phyloP scores from a whole-genome alignment of 2,888 invertebrate species.

The Heliconius aoede region DNA sequence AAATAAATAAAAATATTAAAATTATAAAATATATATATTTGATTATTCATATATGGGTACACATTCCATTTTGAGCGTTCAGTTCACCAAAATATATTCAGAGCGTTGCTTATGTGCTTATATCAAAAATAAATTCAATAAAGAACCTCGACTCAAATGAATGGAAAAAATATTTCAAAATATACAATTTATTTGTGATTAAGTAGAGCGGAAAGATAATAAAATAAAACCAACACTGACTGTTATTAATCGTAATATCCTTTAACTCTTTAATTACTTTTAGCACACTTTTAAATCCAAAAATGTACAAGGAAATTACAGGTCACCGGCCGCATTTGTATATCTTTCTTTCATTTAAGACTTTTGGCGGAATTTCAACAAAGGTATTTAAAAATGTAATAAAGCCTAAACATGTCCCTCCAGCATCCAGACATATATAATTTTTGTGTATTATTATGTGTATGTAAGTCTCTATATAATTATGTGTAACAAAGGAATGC shows the following conservation, averaged over 20 bases:
- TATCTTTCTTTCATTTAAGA: slow-evolving; percentile 53
- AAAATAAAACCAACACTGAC: slow-evolving; percentile 8
- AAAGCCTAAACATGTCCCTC: slow-evolving; percentile 49
- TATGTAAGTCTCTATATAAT: neutral
- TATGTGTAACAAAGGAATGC: slow-evolving; percentile 6
- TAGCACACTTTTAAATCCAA: slow-evolving; percentile 3
- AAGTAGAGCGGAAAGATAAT: slow-evolving; percentile 14
- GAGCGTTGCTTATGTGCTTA: neutral
- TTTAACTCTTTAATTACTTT: slow-evolving; percentile 16
- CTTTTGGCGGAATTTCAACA: slow-evolving; percentile 66
- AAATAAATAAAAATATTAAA: neutral
- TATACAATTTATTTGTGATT: neutral
- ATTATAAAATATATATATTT: too few relatives aligned
- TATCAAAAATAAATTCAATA: neutral
- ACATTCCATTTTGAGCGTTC: neutral
- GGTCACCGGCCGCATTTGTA: slow-evolving; percentile 59
- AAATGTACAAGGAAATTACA: slow-evolving; percentile 38
- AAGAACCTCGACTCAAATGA: neutral
- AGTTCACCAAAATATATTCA: neutral
- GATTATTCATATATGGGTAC: neutral
- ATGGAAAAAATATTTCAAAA: neutral
- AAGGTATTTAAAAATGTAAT: slow-evolving; percentile 51
- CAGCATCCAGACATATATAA: too few relatives aligned
- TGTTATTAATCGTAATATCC: slow-evolving; percentile 4
- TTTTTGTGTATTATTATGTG: too few relatives aligned